Conservation (phyloP, 2,113 vertebrate species). For the Ceyx cyanopectus region DNA sequence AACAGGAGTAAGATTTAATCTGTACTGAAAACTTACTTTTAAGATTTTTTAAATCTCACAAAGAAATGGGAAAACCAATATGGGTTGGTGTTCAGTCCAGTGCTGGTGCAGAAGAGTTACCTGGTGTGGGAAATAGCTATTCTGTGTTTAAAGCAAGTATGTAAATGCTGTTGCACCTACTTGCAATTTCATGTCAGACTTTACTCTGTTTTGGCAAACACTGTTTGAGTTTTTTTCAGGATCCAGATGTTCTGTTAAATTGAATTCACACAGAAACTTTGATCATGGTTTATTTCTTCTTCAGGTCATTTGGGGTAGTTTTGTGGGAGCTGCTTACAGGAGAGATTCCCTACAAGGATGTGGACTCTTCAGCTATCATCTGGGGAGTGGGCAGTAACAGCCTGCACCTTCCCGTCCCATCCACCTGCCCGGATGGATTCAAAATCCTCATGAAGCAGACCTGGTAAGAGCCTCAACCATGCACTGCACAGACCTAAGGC, state of each 20-base stretch:
- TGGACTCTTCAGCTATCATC: conserved; percentile 98
- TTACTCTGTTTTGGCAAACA: background rate
- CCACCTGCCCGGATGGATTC: conserved; percentile 97
- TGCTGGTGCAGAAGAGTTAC: background rate
- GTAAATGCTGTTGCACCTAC: background rate
- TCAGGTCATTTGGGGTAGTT: conserved; percentile 96
- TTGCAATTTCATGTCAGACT: background rate
- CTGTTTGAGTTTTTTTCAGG: background rate
- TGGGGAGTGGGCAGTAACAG: conserved; percentile 99
- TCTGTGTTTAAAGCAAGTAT: background rate
- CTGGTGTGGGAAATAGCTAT: background rate
- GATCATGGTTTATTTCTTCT: background rate
- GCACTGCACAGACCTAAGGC: background rate
- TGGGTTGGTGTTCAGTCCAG: background rate
- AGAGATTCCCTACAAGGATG: conserved; percentile 98
- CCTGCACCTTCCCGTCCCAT: conserved; percentile 96
- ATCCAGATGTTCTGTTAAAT: background rate
- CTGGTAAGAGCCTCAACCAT: conserved; percentile 82
- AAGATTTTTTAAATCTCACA: background rate
- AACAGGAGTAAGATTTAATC: background rate
- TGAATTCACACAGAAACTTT: background rate
- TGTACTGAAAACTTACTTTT: background rate
- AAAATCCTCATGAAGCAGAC: conserved; percentile 99
- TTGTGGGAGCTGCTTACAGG: conserved; percentile 97
- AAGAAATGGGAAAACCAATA: background rate